A percentile compares a stretch with the other conserved stretches of the same genome.
Evolutionary conservation across 2,888 invertebrate species (phyloP).

Genomic region (Chirona hameri): DNA sequence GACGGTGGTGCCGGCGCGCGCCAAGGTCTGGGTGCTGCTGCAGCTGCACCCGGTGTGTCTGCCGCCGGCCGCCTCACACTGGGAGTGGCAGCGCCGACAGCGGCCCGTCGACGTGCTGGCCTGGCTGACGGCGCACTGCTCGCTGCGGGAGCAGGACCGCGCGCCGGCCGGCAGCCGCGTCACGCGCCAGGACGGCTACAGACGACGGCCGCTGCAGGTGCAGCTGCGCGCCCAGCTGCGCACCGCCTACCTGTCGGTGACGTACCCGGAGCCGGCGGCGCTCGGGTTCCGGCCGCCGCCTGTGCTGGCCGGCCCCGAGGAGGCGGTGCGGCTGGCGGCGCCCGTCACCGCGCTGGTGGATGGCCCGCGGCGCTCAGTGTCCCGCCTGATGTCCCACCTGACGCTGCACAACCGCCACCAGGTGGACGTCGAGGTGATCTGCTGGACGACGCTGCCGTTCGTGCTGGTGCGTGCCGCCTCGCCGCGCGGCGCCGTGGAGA

Average conservation of each 20-base stretch:
- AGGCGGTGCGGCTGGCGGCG: conserved; percentile 1
- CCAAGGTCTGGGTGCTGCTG: conserved; percentile 23
- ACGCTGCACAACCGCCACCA: not conserved
- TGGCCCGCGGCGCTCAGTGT: not conserved
- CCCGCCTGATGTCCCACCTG: not conserved
- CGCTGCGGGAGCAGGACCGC: not conserved
- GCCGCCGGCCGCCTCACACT: conserved; percentile 6
- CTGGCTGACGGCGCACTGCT: conserved; percentile 13
- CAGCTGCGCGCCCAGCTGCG: conserved; percentile 26
- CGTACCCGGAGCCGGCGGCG: not conserved
- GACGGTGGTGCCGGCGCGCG: conserved; percentile 4
- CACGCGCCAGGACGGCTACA: not conserved
- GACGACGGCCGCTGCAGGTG: conserved; percentile 4
- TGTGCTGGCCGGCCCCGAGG: not conserved
- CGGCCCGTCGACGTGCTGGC: not conserved
- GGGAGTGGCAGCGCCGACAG: conserved; percentile 9
- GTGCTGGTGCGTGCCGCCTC: not conserved
- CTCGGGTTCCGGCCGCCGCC: not conserved
- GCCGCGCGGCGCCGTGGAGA: not conserved
- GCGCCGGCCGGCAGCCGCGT: not conserved
- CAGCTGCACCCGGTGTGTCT: conserved; percentile 22
- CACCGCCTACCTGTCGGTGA: conserved; percentile 4
- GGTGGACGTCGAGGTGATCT: conserved; percentile 23
- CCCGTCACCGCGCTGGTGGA: conserved; percentile 4
- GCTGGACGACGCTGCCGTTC: conserved; percentile 24